Percentiles rank a stretch among this genome's conserved stretches.
phyloP scores from a whole-genome alignment of 1,140 invertebrate species.

The Papilio dardanus region DNA sequence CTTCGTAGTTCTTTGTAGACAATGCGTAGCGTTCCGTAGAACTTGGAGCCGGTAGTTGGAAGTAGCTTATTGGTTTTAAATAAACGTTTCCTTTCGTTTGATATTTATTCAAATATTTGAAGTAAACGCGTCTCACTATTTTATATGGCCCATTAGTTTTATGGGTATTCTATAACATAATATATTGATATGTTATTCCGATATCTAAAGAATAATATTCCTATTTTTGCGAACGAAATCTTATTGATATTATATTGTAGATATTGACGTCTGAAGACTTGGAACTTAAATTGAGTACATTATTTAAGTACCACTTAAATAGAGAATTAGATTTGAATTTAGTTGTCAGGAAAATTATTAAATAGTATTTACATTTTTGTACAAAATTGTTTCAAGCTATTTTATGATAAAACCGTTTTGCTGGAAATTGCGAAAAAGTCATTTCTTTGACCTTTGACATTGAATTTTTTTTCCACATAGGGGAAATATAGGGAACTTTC shows the following conservation, averaged over 20 bases:
- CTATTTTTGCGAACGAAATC: constrained; percentile 1
- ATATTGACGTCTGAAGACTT: background rate
- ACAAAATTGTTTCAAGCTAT: too few species aligned
- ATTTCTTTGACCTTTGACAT: too few species aligned
- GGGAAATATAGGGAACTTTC: too few species aligned
- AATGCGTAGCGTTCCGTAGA: background rate
- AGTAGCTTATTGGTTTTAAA: background rate
- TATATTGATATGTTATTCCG: constrained; percentile 2
- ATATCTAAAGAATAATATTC: background rate
- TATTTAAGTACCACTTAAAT: background rate
- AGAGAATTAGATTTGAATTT: background rate
- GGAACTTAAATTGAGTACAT: background rate
- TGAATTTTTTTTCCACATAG: too few species aligned
- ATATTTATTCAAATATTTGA: too few species aligned
- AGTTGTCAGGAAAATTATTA: too few species aligned
- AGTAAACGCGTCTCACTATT: background rate
- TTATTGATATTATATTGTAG: constrained; percentile 1
- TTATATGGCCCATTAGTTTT: constrained; percentile 11
- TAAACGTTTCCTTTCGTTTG: background rate
- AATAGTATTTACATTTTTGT: too few species aligned
- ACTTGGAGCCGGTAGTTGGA: background rate
- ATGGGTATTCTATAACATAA: background rate
- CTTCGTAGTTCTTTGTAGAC: background rate
- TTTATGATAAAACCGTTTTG: too few species aligned
- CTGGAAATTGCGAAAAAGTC: too few species aligned